Evolutionary conservation across 2,797 vertebrate species (phyloP), one percentile per base, ranked within the genome.

Genomic region (Chelmon rostratus): DNA sequence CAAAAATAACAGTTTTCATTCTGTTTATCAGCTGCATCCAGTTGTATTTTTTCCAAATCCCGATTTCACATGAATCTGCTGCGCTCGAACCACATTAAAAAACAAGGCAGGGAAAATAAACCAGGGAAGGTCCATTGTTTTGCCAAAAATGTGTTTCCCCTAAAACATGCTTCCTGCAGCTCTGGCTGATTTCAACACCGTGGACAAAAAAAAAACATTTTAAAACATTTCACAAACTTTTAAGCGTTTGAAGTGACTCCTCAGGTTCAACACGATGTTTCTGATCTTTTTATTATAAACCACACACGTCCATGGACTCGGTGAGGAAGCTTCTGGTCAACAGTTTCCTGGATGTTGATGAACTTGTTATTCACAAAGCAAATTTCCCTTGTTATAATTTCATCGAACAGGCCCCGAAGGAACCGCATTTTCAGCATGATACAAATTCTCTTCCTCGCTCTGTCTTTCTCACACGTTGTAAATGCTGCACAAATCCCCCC

Each of bases 401-500:
- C 54, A 31, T 21, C 57, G 33, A 11, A 0, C 38, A 13, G 7
- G 16, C 25, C 54, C 33, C 13, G 0, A 3, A 66, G 75, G 67
- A 76, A 71, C 63, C 67, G 25, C 50, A n/a, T 68, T 74, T 71
- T 76, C 53, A 65, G 52, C 53, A 15, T 3, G 59, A 70, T 47
- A 42, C 59, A 75, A 37, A 70, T 69, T 69, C 61, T 69, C 82
- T 72, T 80, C 70, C 61, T 74, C 68, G 38, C 47, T 59, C 56
- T 0, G 28, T 71, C 75, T 61, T 84, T 72, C 80, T 89, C 85
- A 76, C 82, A 83, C 54, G 3, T 67, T 56, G 37, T 66, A 37
- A 57, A 56, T 68, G 82, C 61, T 5, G 46, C 50, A 50, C 79
- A 19, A 52, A 73, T 35, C 31, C 64, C 63, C 71, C 71, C 71